These are phyloP conservation scores for Panthera uncia DNA, from an alignment of 2,113 vertebrate genomes.

Conservation along the genomic window DNA sequence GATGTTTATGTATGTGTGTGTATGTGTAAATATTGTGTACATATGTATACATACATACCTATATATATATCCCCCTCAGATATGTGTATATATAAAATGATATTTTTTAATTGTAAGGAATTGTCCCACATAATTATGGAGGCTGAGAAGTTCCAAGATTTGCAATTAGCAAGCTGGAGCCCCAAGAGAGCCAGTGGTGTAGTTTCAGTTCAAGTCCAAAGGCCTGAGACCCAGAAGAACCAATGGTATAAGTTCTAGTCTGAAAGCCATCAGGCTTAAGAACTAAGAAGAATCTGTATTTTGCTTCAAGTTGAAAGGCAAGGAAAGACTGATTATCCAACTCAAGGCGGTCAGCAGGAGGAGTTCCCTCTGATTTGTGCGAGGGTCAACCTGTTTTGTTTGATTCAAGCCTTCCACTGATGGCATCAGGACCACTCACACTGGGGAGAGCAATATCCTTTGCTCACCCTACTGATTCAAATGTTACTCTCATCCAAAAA, in stretches of 20 bases:
- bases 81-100: neutral
- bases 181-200: neutral
- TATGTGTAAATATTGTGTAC: neutral
- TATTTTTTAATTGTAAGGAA: neutral
- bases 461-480: neutral
- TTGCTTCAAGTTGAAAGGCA: neutral
- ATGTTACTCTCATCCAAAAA: neutral
- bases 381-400: neutral
- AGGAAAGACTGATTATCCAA: neutral
- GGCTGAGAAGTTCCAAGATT: neutral
- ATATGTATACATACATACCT: neutral
- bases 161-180: neutral
- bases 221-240: neutral
- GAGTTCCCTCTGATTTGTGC: neutral
- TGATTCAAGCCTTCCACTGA: neutral
- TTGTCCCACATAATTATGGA: neutral
- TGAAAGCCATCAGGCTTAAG: neutral
- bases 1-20: neutral
- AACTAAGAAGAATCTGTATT: neutral
- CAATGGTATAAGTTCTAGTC: neutral
- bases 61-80: neutral
- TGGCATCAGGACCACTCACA: neutral
- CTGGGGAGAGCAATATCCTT: neutral
- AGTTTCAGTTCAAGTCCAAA: neutral
- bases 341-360: neutral